phyloP scores from a whole-genome alignment of 2,113 vertebrate species.

The Stigmatopora argus region DNA sequence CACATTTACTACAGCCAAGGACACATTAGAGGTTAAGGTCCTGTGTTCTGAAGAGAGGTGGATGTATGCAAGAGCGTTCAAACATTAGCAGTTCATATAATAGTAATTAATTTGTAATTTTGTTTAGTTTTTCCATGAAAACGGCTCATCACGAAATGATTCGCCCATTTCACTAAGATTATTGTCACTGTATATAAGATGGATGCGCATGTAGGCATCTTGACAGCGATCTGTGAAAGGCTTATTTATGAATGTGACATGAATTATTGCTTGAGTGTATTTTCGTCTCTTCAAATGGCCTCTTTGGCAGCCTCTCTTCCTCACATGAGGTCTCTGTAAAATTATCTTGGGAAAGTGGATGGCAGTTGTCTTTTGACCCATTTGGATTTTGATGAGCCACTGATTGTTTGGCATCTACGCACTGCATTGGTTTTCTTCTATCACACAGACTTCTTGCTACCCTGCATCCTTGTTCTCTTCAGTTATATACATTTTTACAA shows the following conservation, averaged over 20 bases:
- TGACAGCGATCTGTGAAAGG: slow-evolving; percentile 20
- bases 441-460: slow-evolving; percentile 19
- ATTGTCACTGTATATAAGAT: too few relatives aligned
- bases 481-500: slow-evolving; percentile 28
- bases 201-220: slow-evolving; percentile 7
- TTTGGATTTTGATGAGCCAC: slow-evolving; percentile 8
- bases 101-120: neutral
- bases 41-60: neutral
- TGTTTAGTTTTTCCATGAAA: neutral
- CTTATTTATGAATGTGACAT: slow-evolving; percentile 42
- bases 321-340: slow-evolving; percentile 10
- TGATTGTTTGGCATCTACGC: neutral
- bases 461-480: slow-evolving; percentile 4
- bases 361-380: slow-evolving; percentile 36
- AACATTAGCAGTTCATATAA: neutral
- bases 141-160: neutral
- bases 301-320: slow-evolving; percentile 40
- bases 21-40: neutral
- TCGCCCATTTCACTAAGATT: neutral
- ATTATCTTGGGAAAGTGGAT: slow-evolving; percentile 16
- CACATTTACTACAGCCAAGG: neutral
- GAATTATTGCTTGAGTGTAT: slow-evolving; percentile 52
- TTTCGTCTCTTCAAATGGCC: slow-evolving; percentile 49
- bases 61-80: neutral
- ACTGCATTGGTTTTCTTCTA: slow-evolving; percentile 14